phyloP scores from a whole-genome alignment of 1,140 invertebrate species.

The Drosophila watanabei region DNA sequence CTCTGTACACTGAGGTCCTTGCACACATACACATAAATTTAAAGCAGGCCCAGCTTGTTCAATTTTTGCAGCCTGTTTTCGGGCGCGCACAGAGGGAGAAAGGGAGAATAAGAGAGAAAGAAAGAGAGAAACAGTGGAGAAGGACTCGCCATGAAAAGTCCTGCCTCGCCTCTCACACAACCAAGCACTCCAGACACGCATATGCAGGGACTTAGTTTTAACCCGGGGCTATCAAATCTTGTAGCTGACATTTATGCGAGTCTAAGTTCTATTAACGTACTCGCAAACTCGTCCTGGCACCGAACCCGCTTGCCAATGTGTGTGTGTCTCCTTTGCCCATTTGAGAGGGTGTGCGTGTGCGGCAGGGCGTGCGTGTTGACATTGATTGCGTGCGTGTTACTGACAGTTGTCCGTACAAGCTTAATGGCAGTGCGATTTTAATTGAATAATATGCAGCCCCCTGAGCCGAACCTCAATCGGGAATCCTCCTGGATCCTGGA shows the following conservation, averaged over 20 bases:
- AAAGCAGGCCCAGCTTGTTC: conserved; percentile 30
- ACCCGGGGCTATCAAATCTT: conserved; percentile 76
- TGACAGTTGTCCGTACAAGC: conserved; percentile 78
- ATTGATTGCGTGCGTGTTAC: conserved; percentile 63
- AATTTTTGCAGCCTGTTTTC: conserved; percentile 35
- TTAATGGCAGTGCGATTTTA: conserved; percentile 82
- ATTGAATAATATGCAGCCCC: conserved; percentile 80
- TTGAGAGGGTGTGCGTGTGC: conserved; percentile 21
- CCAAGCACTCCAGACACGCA: conserved; percentile 53
- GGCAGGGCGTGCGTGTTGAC: conserved; percentile 58
- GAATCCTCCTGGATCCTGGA: conserved; percentile 1
- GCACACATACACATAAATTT: conserved; percentile 34
- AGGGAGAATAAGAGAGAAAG: no score
- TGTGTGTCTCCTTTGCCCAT: conserved; percentile 25
- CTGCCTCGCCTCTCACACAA: conserved; percentile 18
- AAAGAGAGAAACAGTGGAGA: not conserved
- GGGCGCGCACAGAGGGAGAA: conserved; percentile 14
- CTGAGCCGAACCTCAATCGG: conserved; percentile 20
- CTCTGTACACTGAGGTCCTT: conserved; percentile 6
- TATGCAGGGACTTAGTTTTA: conserved; percentile 74
- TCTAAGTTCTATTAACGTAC: conserved; percentile 68
- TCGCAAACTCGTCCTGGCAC: conserved; percentile 33
- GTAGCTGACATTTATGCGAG: conserved; percentile 81
- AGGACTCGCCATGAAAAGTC: conserved; percentile 2
- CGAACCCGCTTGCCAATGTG: conserved; percentile 6